Evolutionary conservation across 1,140 invertebrate species (phyloP), one percentile per base, ranked within the genome.

Genomic region (Bombus affinis): DNA sequence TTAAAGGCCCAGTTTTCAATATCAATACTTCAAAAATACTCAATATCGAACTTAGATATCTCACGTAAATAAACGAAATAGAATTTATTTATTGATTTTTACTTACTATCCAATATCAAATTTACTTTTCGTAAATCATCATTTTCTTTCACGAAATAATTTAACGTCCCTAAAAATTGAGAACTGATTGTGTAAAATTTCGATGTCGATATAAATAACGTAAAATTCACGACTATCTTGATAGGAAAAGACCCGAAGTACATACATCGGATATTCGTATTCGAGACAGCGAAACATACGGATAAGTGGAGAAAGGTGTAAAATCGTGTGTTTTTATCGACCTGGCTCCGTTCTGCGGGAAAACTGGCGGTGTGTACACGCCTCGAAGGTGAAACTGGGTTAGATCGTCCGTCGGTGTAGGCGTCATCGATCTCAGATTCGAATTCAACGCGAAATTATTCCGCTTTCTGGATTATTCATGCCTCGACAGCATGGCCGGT

Each of bases 361-460:
- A 81, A 81, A 74, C 32, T 79, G 42, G 65, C 35, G 32, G 65
- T 25, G 71, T 73, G 70, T 62, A 88, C 78, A 87, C 85, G 88
- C 82, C 75, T 90, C 82, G 85, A 68, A 76, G 77, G 81, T 78
- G 79, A 83, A 90, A 90, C 88, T 90, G 86, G 88, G 89, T 90
- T 90, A 90, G 89, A 90, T 90, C 88, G 88, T 81, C 78, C 75
- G 75, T 85, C 72, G 83, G 74, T 84, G 88, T 85, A 89, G 81
- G 70, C 86, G 86, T 90, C 74, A 90, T 90, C 89, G 89, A 90
- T 90, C 88, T 89, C 47, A 79, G 82, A 90, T 90, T 90, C 86
- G 81, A 87, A 90, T 90, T 90, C 88, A 88, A 85, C 79, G 86
- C 74, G 68, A 90, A 90, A 90, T 90, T 90, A 89, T 90, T 87